These are phyloP conservation scores for Gonocerus acuteangulatus DNA, from an alignment of 2,888 invertebrate species.

Conservation along the genomic window DNA sequence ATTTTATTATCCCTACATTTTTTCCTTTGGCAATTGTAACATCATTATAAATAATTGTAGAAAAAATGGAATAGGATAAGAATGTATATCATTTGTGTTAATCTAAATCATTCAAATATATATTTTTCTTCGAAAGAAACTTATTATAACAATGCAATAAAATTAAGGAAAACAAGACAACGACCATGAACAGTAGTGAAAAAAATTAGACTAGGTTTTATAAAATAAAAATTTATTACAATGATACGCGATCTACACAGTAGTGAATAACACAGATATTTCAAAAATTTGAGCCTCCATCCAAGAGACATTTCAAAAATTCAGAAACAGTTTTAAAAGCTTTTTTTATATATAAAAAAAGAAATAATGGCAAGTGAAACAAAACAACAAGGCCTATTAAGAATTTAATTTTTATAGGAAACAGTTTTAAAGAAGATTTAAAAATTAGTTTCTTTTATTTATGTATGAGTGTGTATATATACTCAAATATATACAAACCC, in stretches of 20 bases:
- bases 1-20: slow-evolving; percentile 16
- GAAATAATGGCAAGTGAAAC: too few species aligned
- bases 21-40: slow-evolving; percentile 16
- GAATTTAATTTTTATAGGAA: too few species aligned
- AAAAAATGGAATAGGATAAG: slow-evolving; percentile 14
- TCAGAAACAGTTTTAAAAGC: slow-evolving; percentile 1
- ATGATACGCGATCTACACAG: slow-evolving; percentile 11
- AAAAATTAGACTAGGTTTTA: slow-evolving; percentile 20
- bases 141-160: slow-evolving; percentile 10
- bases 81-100: slow-evolving; percentile 11
- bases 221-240: slow-evolving; percentile 22
- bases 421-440: too few species aligned
- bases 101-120: slow-evolving; percentile 1
- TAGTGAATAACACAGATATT: slow-evolving; percentile 4
- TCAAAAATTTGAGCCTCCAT: slow-evolving; percentile 5
- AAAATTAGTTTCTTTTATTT: too few species aligned
- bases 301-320: neutral
- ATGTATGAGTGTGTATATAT: too few species aligned
- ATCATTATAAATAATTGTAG: slow-evolving; percentile 3
- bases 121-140: neutral
- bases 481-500: too few species aligned
- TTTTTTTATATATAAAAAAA: neutral
- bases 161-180: neutral
- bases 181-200: slow-evolving; percentile 3
- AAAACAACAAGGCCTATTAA: too few species aligned